Conservation (phyloP, 2,888 invertebrate genomes). For the Pandemis heparana region DNA sequence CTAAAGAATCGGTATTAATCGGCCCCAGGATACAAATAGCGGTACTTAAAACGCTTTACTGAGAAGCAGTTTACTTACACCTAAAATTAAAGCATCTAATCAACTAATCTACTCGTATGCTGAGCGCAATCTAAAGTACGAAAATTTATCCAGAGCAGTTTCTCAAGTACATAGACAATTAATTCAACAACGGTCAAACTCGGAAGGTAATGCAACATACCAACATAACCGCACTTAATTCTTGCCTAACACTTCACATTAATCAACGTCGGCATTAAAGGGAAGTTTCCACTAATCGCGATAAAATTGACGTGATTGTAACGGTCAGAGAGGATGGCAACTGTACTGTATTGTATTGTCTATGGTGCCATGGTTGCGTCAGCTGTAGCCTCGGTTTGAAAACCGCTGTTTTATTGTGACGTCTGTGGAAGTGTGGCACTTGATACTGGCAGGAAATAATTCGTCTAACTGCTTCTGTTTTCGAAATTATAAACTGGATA, state of each 20-base stretch:
- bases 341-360: conserved; percentile 42
- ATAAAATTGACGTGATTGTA: conserved; percentile 36
- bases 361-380: conserved; percentile 38
- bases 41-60: not conserved
- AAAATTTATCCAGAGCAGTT: conserved; percentile 21
- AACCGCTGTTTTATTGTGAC: conserved; percentile 28
- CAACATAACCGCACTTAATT: conserved; percentile 25
- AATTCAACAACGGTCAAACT: conserved; percentile 18
- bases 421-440: not conserved
- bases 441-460: not conserved
- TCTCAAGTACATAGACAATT: conserved; percentile 21
- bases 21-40: not conserved
- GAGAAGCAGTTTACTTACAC: not conserved
- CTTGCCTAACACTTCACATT: conserved; percentile 35
- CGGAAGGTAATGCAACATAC: conserved; percentile 24
- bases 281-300: conserved; percentile 38
- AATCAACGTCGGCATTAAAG: conserved; percentile 36
- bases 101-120: not conserved
- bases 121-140: conserved; percentile 13
- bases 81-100: not conserved
- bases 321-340: conserved; percentile 33
- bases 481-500: not conserved
- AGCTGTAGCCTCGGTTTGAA: conserved; percentile 25
- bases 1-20: no score
- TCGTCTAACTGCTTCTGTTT: not conserved